Percentiles rank a stretch among this genome's conserved stretches.
phyloP scores from a whole-genome alignment of 2,888 invertebrate genomes.

The Pheosia tremula region DNA sequence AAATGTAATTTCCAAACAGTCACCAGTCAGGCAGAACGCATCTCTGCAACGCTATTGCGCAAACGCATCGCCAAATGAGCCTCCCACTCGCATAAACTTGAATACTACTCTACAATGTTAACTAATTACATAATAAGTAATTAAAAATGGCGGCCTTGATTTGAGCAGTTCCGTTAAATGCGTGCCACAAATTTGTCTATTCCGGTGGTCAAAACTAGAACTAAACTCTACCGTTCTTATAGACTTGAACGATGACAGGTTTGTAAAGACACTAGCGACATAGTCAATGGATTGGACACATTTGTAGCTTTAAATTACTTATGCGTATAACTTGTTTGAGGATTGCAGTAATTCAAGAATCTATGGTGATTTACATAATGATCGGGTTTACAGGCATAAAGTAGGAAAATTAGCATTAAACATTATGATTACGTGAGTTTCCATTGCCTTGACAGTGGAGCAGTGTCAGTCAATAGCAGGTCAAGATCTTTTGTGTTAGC shows the following conservation, averaged over 20 bases:
- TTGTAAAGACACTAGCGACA: not conserved
- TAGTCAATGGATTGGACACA: not conserved
- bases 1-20: conserved; percentile 8
- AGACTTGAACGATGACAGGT: not conserved
- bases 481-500: not conserved
- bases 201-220: not conserved
- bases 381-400: not conserved
- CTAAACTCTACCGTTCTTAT: not conserved
- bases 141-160: conserved; percentile 32
- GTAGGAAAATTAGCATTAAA: not conserved
- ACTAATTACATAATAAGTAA: conserved; percentile 35
- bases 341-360: conserved; percentile 1
- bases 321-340: not conserved
- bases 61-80: conserved; percentile 23
- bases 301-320: not conserved
- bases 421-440: not conserved
- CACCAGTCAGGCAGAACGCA: conserved; percentile 24
- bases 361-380: not conserved
- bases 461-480: not conserved
- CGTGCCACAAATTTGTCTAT: not conserved
- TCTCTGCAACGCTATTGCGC: conserved; percentile 29
- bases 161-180: conserved; percentile 5
- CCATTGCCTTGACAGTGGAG: not conserved
- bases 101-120: conserved; percentile 16
- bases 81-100: conserved; percentile 24